Conservation (phyloP, 2,113 vertebrate genomes). For the Rhinoptilus africanus region DNA sequence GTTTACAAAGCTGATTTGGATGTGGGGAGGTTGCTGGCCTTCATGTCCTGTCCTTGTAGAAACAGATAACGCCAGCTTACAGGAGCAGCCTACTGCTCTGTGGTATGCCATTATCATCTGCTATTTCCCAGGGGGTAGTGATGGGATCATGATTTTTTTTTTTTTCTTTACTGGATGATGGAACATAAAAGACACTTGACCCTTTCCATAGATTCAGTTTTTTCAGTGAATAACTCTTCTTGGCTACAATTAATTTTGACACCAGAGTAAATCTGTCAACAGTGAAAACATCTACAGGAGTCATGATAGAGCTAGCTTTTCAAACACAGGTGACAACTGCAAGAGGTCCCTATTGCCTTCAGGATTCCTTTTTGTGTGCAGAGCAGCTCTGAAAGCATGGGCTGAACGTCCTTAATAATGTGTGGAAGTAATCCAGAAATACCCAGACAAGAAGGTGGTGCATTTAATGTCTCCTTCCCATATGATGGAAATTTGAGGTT, state of each 20-base stretch:
- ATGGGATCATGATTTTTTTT: neutral
- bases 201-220: neutral
- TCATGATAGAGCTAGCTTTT: neutral
- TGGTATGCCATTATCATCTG: neutral
- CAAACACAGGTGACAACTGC: neutral
- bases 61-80: neutral
- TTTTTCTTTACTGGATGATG: neutral
- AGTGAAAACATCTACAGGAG: neutral
- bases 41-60: neutral
- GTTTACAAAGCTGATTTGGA: slow-evolving; percentile 21
- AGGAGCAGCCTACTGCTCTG: neutral
- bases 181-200: slow-evolving; percentile 21
- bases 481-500: rapidly evolving
- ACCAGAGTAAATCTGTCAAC: slow-evolving; percentile 8
- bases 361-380: neutral
- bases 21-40: neutral
- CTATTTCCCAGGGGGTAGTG: neutral
- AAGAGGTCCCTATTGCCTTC: neutral
- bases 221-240: slow-evolving; percentile 26
- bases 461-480: neutral
- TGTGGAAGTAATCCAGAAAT: neutral
- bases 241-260: slow-evolving; percentile 17
- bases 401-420: neutral
- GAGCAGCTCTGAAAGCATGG: neutral
- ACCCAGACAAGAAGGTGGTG: neutral